phyloP scores from a whole-genome alignment of 2,888 invertebrate species.

The Melieria picta region DNA sequence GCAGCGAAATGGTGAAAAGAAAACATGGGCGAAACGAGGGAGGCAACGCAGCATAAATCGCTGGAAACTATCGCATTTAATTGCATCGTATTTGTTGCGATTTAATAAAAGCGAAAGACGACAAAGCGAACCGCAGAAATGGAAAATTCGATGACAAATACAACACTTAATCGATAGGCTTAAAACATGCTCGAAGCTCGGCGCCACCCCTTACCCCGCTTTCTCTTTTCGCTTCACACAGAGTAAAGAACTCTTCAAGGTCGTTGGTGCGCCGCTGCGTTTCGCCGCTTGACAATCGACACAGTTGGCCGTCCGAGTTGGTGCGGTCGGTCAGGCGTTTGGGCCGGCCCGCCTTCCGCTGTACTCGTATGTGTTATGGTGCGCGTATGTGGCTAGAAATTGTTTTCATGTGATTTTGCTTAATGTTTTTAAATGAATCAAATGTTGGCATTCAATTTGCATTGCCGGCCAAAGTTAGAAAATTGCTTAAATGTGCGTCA shows the following conservation, averaged over 20 bases:
- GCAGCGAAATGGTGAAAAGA: too few relatives aligned
- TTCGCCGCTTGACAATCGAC: neutral
- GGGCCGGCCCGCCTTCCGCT: too few relatives aligned
- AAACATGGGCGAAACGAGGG: too few relatives aligned
- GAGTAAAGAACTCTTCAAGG: constrained; percentile 28
- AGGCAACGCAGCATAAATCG: too few relatives aligned
- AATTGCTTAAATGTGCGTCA: neutral
- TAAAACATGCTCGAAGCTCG: too few relatives aligned
- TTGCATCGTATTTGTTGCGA: too few relatives aligned
- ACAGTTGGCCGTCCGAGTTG: too few relatives aligned
- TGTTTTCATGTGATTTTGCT: neutral
- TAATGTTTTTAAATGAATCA: constrained; percentile 14
- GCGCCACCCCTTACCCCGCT: too few relatives aligned
- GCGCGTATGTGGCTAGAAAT: neutral
- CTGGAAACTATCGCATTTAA: too few relatives aligned
- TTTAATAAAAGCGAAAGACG: too few relatives aligned
- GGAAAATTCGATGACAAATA: constrained; percentile 1
- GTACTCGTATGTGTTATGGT: neutral
- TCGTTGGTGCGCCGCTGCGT: constrained; percentile 10
- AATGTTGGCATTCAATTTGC: neutral
- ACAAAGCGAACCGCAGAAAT: too few relatives aligned
- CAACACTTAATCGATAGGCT: constrained; percentile 19
- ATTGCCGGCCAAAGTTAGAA: neutral
- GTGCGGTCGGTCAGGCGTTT: too few relatives aligned
- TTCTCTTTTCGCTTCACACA: neutral